Percentiles rank a stretch among this genome's conserved stretches.
phyloP scores from a whole-genome alignment of 2,113 vertebrate species.

The Nicator chloris region DNA sequence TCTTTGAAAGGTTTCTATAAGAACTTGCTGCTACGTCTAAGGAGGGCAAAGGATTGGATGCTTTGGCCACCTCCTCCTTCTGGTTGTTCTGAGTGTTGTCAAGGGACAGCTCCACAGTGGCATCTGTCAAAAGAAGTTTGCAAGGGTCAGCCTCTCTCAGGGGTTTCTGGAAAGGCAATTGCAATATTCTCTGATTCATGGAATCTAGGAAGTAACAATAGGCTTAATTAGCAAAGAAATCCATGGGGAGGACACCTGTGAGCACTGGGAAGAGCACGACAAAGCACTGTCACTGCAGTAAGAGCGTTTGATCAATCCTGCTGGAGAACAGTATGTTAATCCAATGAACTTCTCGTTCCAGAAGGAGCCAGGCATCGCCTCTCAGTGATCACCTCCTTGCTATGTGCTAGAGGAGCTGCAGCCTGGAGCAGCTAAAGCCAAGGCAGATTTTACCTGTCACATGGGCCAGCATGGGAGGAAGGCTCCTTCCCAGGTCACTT shows the following conservation, averaged over 20 bases:
- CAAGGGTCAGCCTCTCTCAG: neutral
- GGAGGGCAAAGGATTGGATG: constrained; percentile 60
- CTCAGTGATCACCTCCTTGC: neutral
- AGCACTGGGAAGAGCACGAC: neutral
- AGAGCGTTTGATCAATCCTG: neutral
- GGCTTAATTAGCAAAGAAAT: neutral
- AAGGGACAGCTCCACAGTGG: constrained; percentile 91
- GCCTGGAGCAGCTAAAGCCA: neutral
- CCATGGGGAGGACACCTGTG: neutral
- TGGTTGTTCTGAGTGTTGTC: constrained; percentile 83
- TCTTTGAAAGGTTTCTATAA: constrained; percentile 70
- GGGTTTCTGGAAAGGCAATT: neutral
- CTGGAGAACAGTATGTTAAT: neutral
- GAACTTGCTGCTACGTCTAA: constrained; percentile 69
- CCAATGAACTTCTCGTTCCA: neutral
- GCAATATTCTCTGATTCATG: neutral
- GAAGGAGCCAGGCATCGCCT: neutral
- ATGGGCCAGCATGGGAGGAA: neutral
- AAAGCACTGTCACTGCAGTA: neutral
- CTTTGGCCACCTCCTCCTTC: constrained; percentile 74
- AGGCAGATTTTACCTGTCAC: neutral
- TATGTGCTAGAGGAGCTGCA: neutral
- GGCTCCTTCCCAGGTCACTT: neutral
- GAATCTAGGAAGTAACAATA: neutral
- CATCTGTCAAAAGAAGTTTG: constrained; percentile 77